phyloP scores from a whole-genome alignment of 2,888 invertebrate genomes.

The Leuctra nigra region DNA sequence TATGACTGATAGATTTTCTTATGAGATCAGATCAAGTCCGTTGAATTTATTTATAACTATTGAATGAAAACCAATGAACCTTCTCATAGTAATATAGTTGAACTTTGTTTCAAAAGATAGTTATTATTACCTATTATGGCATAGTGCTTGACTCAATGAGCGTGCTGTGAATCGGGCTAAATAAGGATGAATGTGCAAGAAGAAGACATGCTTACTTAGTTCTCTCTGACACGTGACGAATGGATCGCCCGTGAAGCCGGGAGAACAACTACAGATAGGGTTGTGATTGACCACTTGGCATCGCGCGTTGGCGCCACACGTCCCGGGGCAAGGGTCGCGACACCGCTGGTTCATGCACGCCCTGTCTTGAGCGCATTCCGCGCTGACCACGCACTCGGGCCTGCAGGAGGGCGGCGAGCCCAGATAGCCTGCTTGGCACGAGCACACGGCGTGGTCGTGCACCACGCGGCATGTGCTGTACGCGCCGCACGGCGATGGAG shows the following conservation, averaged over 20 bases:
- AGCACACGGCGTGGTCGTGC: constrained; percentile 40
- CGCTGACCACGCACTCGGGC: constrained; percentile 70
- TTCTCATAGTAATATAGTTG: too few species aligned
- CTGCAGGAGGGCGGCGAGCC: constrained; percentile 74
- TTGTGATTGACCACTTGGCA: constrained; percentile 43
- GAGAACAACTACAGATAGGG: constrained; percentile 43
- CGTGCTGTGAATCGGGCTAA: constrained; percentile 32
- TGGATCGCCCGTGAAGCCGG: constrained; percentile 67
- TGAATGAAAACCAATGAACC: too few species aligned
- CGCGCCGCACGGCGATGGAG: constrained; percentile 70
- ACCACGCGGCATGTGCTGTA: constrained; percentile 67
- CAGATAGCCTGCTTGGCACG: constrained; percentile 55
- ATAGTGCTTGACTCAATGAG: too few species aligned
- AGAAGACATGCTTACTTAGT: constrained; percentile 48
- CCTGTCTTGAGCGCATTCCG: constrained; percentile 55
- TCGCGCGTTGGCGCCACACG: constrained; percentile 41
- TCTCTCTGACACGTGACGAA: constrained; percentile 51
- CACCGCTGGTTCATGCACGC: constrained; percentile 69
- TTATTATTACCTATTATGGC: too few species aligned
- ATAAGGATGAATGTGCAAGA: too few species aligned
- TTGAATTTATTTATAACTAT: neutral
- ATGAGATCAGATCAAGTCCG: too few species aligned
- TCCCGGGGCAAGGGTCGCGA: constrained; percentile 43
- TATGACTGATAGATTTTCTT: too few species aligned
- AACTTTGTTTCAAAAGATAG: too few species aligned